Evolutionary conservation across 2,113 vertebrate species (phyloP).

Genomic region (Anser brachyrhynchus): DNA sequence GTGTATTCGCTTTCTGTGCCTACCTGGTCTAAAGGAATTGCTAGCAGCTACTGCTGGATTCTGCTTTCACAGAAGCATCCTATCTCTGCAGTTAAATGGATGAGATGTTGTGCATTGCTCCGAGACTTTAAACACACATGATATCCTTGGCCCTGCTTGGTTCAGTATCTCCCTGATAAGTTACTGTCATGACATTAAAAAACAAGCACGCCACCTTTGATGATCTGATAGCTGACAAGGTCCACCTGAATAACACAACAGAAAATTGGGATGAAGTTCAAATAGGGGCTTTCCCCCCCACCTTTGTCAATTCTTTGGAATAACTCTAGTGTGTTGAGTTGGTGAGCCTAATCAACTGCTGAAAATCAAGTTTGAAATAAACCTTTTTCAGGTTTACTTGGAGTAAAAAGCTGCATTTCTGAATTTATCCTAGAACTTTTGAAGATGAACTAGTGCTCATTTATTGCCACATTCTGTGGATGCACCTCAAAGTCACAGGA

Average conservation of each 20-base stretch:
- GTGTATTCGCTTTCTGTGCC: background rate
- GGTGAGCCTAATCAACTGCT: background rate
- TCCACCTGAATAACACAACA: background rate
- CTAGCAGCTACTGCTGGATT: background rate
- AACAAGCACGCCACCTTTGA: background rate
- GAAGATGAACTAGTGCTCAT: background rate
- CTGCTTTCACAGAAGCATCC: background rate
- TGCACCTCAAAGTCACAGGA: background rate
- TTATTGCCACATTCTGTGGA: background rate
- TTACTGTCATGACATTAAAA: background rate
- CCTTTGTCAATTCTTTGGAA: background rate
- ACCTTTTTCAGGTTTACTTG: background rate
- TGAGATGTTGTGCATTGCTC: background rate
- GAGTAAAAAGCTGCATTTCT: background rate
- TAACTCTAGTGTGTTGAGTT: background rate
- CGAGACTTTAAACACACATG: no score
- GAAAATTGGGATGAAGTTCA: background rate
- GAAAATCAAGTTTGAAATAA: background rate
- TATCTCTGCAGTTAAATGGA: background rate
- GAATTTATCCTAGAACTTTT: background rate
- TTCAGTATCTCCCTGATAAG: background rate
- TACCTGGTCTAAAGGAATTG: background rate
- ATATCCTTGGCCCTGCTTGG: background rate
- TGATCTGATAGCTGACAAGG: background rate
- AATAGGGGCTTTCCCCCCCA: rapidly evolving